Conservation (phyloP, 2,888 invertebrate species). For the Dione vanillae region DNA sequence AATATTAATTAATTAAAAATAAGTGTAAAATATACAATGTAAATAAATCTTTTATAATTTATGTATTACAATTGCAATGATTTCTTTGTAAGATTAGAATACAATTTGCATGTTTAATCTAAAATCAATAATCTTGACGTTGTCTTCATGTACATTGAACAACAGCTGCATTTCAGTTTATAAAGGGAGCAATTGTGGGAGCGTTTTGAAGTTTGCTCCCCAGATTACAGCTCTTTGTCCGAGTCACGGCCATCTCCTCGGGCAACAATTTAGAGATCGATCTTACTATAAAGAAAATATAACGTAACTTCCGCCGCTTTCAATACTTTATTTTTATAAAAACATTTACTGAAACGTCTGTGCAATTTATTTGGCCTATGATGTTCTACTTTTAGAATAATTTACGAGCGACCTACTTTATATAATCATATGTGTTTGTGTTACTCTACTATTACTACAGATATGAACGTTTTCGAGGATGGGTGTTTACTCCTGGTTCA, state of each 20-base stretch:
- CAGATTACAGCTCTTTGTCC: slow-evolving; percentile 68
- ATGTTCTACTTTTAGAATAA: neutral
- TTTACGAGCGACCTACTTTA: neutral
- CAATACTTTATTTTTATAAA: slow-evolving; percentile 3
- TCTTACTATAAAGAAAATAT: slow-evolving; percentile 38
- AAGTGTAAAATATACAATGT: no score
- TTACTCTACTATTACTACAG: no score
- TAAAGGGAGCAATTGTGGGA: slow-evolving; percentile 43
- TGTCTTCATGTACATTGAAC: slow-evolving; percentile 25
- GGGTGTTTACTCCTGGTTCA: no score
- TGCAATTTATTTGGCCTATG: neutral
- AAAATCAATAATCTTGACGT: no score
- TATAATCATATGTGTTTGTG: no score
- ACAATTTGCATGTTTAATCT: no score
- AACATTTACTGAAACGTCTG: neutral
- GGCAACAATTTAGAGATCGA: slow-evolving; percentile 49
- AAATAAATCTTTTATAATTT: no score
- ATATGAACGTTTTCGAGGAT: no score
- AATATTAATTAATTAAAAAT: no score
- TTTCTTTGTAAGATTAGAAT: no score
- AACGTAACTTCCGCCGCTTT: slow-evolving; percentile 8
- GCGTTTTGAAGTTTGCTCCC: slow-evolving; percentile 63
- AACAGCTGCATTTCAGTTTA: slow-evolving; percentile 26
- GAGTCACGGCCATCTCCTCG: slow-evolving; percentile 65
- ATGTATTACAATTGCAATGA: no score